Percentiles rank a stretch among this genome's conserved stretches.
These are phyloP conservation scores for Mythimna lalbum DNA, from an alignment of 2,888 invertebrate genomes.

Conservation along the genomic window DNA sequence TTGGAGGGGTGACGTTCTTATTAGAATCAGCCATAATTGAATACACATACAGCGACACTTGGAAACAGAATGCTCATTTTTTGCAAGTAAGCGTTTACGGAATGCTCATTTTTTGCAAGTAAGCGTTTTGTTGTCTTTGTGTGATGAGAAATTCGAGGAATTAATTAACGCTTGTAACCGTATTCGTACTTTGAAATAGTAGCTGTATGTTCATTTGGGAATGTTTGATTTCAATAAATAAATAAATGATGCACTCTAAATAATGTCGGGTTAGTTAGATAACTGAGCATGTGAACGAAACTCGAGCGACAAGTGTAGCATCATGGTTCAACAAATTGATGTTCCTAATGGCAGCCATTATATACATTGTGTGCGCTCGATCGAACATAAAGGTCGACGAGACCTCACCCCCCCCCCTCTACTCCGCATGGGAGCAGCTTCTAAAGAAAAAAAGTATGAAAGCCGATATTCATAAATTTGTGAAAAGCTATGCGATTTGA, in stretches of 20 bases:
- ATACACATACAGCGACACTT: slow-evolving; percentile 48
- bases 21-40: slow-evolving; percentile 64
- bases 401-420: slow-evolving; percentile 61
- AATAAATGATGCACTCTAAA: slow-evolving; percentile 8
- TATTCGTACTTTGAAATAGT: slow-evolving; percentile 20
- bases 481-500: slow-evolving; percentile 73
- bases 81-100: slow-evolving; percentile 48
- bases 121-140: slow-evolving; percentile 47
- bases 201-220: not conserved
- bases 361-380: slow-evolving; percentile 85
- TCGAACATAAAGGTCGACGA: slow-evolving; percentile 82
- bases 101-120: slow-evolving; percentile 58
- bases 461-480: slow-evolving; percentile 81
- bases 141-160: slow-evolving; percentile 30
- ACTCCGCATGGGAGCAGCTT: slow-evolving; percentile 72
- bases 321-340: slow-evolving; percentile 85
- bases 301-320: slow-evolving; percentile 82
- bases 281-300: slow-evolving; percentile 77
- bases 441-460: slow-evolving; percentile 78
- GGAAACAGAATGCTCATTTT: slow-evolving; percentile 54
- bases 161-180: slow-evolving; percentile 35
- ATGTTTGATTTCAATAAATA: slow-evolving; percentile 14
- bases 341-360: slow-evolving; percentile 85
- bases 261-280: slow-evolving; percentile 63
- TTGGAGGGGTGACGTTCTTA: slow-evolving; percentile 60